These are phyloP conservation scores for Orius laevigatus DNA, from an alignment of 1,140 invertebrate genomes.

Conservation along the genomic window DNA sequence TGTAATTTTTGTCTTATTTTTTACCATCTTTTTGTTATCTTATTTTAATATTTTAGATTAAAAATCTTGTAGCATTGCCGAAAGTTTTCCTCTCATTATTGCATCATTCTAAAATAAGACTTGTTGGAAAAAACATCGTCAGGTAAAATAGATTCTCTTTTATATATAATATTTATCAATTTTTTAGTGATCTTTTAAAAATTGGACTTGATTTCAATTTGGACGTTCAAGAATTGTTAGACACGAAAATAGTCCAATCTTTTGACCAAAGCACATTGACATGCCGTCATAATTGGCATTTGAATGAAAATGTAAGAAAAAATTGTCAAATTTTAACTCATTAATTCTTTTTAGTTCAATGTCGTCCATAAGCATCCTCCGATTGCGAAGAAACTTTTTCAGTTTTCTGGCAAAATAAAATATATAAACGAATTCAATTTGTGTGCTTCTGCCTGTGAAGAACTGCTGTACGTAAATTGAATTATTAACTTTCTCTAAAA, in stretches of 20 bases:
- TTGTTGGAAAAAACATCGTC: slow-evolving; percentile 3
- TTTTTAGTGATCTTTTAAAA: slow-evolving; percentile 1
- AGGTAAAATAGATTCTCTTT: background rate
- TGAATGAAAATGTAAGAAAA: background rate
- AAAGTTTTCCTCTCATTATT: background rate
- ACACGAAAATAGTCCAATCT: background rate
- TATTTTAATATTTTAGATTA: background rate
- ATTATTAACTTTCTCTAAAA: background rate
- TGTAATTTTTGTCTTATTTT: background rate
- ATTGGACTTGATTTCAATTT: slow-evolving; percentile 4
- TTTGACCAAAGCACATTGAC: background rate
- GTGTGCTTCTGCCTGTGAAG: slow-evolving; percentile 2
- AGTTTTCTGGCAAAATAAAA: slow-evolving; percentile 5
- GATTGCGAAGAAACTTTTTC: background rate
- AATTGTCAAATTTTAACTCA: background rate
- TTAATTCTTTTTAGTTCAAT: background rate
- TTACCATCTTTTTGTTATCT: too few relatives aligned
- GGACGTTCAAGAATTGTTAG: background rate
- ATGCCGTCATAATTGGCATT: slow-evolving; percentile 1
- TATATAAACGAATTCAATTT: background rate
- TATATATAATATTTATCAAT: background rate
- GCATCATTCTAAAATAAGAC: background rate
- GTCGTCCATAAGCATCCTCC: background rate
- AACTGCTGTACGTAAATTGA: slow-evolving; percentile 5
- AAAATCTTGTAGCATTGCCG: background rate